Evolutionary conservation across 37 sponge, comb jelly and placozoan genomes (phyloP).

Genomic region (Theonella swinhoei): DNA sequence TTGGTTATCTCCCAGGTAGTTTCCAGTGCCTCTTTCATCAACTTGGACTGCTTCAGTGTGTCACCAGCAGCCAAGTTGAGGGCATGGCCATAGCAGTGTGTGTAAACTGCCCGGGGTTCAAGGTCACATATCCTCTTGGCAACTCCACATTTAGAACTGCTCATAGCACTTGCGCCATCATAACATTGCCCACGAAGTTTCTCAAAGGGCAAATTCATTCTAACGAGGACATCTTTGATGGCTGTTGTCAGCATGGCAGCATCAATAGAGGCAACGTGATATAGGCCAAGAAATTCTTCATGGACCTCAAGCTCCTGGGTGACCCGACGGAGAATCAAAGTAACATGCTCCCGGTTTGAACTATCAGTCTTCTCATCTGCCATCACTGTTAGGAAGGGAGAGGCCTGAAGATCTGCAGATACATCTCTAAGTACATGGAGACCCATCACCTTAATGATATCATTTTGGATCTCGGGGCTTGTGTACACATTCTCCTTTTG

Average conservation of each 20-base stretch:
- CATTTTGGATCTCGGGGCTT: slow-evolving; percentile 37
- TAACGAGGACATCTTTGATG: slow-evolving; percentile 34
- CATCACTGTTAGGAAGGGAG: slow-evolving; percentile 51
- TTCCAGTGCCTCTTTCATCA: slow-evolving; percentile 43
- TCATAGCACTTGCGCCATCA: slow-evolving; percentile 60
- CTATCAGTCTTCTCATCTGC: slow-evolving; percentile 63
- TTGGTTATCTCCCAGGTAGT: slow-evolving; percentile 56
- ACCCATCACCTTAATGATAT: slow-evolving; percentile 36
- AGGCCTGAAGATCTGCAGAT: slow-evolving; percentile 9
- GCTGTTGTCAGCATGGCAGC: slow-evolving; percentile 46
- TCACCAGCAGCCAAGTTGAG: slow-evolving; percentile 68
- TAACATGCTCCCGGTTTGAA: slow-evolving; percentile 58
- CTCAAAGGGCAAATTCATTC: slow-evolving; percentile 33
- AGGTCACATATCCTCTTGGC: slow-evolving; percentile 44
- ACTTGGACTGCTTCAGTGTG: slow-evolving; percentile 35
- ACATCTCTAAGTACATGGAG: slow-evolving; percentile 34
- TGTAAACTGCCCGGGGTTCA: slow-evolving; percentile 44
- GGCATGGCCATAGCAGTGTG: slow-evolving; percentile 68
- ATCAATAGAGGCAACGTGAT: slow-evolving; percentile 39
- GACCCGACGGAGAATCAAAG: slow-evolving; percentile 17
- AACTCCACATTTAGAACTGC: slow-evolving; percentile 28
- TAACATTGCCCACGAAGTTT: slow-evolving; percentile 68
- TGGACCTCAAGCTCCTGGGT: slow-evolving; percentile 44
- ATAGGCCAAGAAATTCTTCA: slow-evolving; percentile 76
- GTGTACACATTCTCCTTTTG: slow-evolving; percentile 55